phyloP scores from a whole-genome alignment of 2,888 invertebrate species.

The Brachyptera risi region DNA sequence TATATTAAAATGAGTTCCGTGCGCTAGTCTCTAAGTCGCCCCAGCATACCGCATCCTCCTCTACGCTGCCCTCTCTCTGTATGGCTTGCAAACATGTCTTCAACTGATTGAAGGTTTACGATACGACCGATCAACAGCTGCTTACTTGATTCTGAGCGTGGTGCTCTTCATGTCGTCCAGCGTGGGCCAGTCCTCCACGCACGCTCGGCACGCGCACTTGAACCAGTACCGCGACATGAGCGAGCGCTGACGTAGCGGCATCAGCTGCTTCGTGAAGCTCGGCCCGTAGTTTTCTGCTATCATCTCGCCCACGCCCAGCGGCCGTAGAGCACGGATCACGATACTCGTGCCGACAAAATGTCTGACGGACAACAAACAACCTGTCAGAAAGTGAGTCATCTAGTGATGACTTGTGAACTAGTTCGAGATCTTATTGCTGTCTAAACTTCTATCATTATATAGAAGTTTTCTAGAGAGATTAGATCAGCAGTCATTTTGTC shows the following conservation, averaged over 20 bases:
- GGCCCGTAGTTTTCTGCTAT: slow-evolving; percentile 84
- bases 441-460: no score
- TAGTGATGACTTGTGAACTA: no score
- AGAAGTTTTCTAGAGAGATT: no score
- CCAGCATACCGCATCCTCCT: no score
- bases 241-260: slow-evolving; percentile 57
- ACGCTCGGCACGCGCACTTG: slow-evolving; percentile 66
- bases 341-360: slow-evolving; percentile 71
- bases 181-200: slow-evolving; percentile 70
- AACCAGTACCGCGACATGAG: slow-evolving; percentile 75
- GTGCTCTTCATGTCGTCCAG: slow-evolving; percentile 56
- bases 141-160: slow-evolving; percentile 45
- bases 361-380: slow-evolving; percentile 49
- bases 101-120: no score
- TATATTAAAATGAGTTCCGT: no score
- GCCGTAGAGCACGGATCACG: slow-evolving; percentile 63
- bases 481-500: no score
- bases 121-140: no score
- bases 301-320: slow-evolving; percentile 60
- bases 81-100: no score
- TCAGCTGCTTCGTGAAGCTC: slow-evolving; percentile 57
- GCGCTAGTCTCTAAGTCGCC: no score
- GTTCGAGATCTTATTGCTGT: no score
- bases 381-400: background rate
- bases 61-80: no score